Base-by-base conservation (phyloP, 2,888 invertebrate species). In the Koerneria pararmatus region DNA sequence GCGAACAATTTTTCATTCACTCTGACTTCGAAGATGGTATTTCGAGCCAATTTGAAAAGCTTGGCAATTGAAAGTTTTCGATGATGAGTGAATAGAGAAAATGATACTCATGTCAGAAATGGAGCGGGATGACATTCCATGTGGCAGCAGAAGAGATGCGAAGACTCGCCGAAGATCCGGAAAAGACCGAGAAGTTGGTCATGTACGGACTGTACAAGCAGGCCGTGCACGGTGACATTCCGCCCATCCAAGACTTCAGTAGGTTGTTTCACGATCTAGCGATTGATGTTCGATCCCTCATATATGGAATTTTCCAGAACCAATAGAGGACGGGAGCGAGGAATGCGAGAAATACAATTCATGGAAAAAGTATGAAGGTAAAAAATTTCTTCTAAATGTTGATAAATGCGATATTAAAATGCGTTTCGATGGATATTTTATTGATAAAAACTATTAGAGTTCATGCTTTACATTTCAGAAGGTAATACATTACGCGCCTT, bases 91-190 rank as follows among this genome's bases (percentile, higher is more conserved):
- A n/a, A n/a, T n/a, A n/a, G n/a, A n/a, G n/a, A n/a, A n/a, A n/a
- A n/a, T n/a, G n/a, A n/a, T n/a, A n/a, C n/a, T 41, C n/a, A n/a
- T 49, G 67, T n/a, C 49, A 76, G 74, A 76, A 76, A 71, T 71
- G 70, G 72, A 59, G 53, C 0, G 77, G 74, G 2, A 60, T 77
- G 22, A 69, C 34, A 29, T 77, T 77, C 58, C 73, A 74, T 41
- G 70, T 74, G 11, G 77, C 77, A n/a, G 75, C 77, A 15, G 77
- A 77, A 65, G 77, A 77, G 60, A 74, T 75, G 72, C 68, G 77
- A 41, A 66, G 75, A 22, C 65, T 67, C 22, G 62, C 61, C 35
- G 65, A 53, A 5, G 31, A 61, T 22, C 77, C 77, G 2, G 60
- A 61, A 11, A 74, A 75, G 29, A 31, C 66, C 19, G 77, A 77